A percentile compares a stretch with the other conserved stretches of the same genome.
Conservation (phyloP, 2,888 invertebrate genomes). For the Gastrophysa polygoni region DNA sequence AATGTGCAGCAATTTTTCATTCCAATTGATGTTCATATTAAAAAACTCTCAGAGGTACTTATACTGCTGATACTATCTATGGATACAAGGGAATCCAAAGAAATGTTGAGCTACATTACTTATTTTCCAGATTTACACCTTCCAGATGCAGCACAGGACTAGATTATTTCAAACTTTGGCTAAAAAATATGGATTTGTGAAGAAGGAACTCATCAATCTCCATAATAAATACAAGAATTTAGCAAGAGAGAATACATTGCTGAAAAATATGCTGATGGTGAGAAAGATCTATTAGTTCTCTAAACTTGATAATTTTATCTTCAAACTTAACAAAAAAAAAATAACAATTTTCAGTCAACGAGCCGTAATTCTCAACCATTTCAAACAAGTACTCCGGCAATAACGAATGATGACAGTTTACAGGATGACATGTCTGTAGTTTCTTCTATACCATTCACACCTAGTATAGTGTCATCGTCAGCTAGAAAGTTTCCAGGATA, state of each 20-base stretch:
- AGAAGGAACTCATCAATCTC: slow-evolving; percentile 45
- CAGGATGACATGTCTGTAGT: slow-evolving; percentile 11
- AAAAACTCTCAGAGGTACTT: slow-evolving; percentile 44
- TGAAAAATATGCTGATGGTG: slow-evolving; percentile 24
- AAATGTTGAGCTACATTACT: no score
- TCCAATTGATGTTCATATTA: slow-evolving; percentile 41
- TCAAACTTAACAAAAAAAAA: no score
- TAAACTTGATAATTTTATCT: no score
- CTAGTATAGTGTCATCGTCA: not conserved
- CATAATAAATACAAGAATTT: slow-evolving; percentile 43
- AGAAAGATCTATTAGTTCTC: not conserved
- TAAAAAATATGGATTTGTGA: slow-evolving; percentile 48
- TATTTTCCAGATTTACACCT: slow-evolving; percentile 42
- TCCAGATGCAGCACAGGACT: slow-evolving; percentile 47
- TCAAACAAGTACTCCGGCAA: slow-evolving; percentile 19
- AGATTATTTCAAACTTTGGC: slow-evolving; percentile 38
- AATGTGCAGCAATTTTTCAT: slow-evolving; percentile 48
- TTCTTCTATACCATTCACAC: slow-evolving; percentile 15
- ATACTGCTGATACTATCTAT: not conserved
- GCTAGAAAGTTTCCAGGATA: slow-evolving; percentile 17
- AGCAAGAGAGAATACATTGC: slow-evolving; percentile 45
- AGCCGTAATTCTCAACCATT: slow-evolving; percentile 9
- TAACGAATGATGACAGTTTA: slow-evolving; percentile 13
- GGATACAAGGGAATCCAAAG: not conserved
- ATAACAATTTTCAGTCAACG: slow-evolving; percentile 9